Evolutionary conservation across 2,888 invertebrate genomes (phyloP), one percentile per base, ranked within the genome.

Genomic region (Hedychridium roseum): DNA sequence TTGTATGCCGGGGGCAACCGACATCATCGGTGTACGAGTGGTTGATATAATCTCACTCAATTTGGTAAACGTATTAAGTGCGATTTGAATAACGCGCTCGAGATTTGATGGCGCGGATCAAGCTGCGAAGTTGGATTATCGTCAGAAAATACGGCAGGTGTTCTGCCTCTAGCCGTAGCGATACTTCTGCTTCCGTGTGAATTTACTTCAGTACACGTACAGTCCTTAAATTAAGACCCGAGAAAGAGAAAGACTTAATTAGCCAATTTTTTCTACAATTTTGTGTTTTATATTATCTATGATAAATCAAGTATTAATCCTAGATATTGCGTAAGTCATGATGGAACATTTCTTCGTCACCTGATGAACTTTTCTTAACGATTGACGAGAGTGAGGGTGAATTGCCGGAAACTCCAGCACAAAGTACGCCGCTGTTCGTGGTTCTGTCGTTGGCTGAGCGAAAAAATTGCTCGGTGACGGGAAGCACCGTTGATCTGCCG

Each of bases 21-120:
- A 41, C 57, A 70, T 68, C 67, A 70, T 57, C 50, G 59, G 50
- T 57, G 63, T 61, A 62, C 66, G 60, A 68, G 65, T 66, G 57
- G 51, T 57, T 50, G 66, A 70, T 70, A 64, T 66, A 58, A 69
- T 70, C 69, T 68, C 64, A 66, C 51, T 56, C 66, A 67, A 67
- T 71, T 71, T 65, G 64, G 66, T 65, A 70, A 71, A 71, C 71
- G 68, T 70, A 71, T 70, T 70, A 68, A 70, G 66, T 62, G 64
- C 65, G 63, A 65, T 66, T 66, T 66, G 69, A 68, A 71, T 71
- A 71, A 71, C 62, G 68, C 56, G 60, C 60, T 50, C 60, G 57
- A 53, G 59, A 57, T 66, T 71, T 66, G 66, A 63, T 60, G 61
- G 64, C 65, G 60, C 40, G 53, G 57, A 18, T 31, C 58, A 56